These are phyloP conservation scores for Chiloscyllium plagiosum DNA, from an alignment of 2,113 vertebrate species.

Conservation along the genomic window DNA sequence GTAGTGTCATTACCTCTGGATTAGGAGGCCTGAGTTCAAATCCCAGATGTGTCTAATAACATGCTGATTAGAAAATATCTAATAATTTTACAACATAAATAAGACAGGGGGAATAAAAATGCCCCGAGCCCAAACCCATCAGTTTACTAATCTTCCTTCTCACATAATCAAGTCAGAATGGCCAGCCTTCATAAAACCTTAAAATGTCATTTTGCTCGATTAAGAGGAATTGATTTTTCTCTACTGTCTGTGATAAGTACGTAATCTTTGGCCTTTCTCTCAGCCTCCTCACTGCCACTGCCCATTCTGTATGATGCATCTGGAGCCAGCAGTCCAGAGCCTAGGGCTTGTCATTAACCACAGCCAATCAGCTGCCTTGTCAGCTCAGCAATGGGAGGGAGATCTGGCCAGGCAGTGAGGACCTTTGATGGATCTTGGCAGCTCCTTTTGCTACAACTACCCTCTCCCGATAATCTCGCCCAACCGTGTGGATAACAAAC, in stretches of 20 bases:
- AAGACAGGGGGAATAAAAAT: conserved; percentile 51
- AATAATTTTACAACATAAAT: not conserved
- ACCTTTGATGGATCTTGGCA: conserved; percentile 49
- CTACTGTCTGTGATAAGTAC: conserved; percentile 78
- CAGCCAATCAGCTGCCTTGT: conserved; percentile 61
- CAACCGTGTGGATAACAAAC: not conserved
- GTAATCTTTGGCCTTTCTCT: conserved; percentile 44
- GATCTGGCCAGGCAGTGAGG: conserved; percentile 44
- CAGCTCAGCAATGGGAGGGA: conserved; percentile 62
- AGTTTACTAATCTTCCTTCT: conserved; percentile 60
- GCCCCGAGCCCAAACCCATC: conserved; percentile 53
- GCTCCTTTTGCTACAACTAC: conserved; percentile 43
- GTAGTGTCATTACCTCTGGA: too few species aligned
- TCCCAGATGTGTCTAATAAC: too few species aligned
- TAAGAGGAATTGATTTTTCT: conserved; percentile 74
- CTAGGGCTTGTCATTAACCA: conserved; percentile 63
- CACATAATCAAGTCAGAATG: conserved; percentile 64
- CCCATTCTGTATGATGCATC: conserved; percentile 56
- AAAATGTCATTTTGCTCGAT: conserved; percentile 80
- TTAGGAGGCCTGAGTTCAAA: too few species aligned
- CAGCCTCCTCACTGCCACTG: conserved; percentile 42
- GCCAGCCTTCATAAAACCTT: conserved; percentile 67
- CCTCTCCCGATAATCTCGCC: conserved; percentile 41
- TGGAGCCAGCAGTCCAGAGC: conserved; percentile 53
- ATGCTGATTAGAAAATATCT: too few species aligned